Percentiles rank a stretch among this genome's conserved stretches.
phyloP scores from a whole-genome alignment of 2,888 invertebrate species.

The Cryptocephalus moraei region DNA sequence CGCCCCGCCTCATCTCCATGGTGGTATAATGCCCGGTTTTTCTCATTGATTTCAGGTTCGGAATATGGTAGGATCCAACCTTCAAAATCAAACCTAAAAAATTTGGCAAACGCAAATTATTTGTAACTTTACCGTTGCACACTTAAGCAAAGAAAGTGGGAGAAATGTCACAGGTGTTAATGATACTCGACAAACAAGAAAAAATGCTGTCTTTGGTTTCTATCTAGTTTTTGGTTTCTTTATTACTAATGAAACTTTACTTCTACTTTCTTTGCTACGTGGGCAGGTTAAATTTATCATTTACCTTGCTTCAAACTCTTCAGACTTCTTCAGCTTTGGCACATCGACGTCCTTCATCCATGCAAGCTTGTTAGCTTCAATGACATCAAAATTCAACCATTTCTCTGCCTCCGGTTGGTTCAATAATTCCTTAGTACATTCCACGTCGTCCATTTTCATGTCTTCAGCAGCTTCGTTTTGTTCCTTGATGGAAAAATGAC shows the following conservation, averaged over 20 bases:
- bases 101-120: neutral
- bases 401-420: conserved; percentile 51
- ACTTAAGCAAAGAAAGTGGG: too few relatives aligned
- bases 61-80: conserved; percentile 67
- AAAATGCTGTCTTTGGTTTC: too few relatives aligned
- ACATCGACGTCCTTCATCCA: conserved; percentile 73
- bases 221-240: too few relatives aligned
- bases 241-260: too few relatives aligned
- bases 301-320: conserved; percentile 61
- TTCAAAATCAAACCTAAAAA: conserved; percentile 63
- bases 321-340: conserved; percentile 42
- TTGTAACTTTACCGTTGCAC: neutral
- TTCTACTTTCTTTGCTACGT: too few relatives aligned
- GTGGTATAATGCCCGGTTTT: conserved; percentile 66
- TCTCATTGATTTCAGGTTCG: conserved; percentile 49
- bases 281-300: neutral
- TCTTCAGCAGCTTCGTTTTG: conserved; percentile 29
- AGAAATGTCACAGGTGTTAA: too few relatives aligned
- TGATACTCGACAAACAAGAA: too few relatives aligned
- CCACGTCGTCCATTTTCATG: conserved; percentile 37
- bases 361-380: conserved; percentile 77
- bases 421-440: conserved; percentile 44
- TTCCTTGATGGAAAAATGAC: conserved; percentile 30
- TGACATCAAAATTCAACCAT: conserved; percentile 78
- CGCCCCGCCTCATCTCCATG: conserved; percentile 88